Base-by-base conservation (phyloP, 2,797 vertebrate species). In the Aphelocoma californica region DNA sequence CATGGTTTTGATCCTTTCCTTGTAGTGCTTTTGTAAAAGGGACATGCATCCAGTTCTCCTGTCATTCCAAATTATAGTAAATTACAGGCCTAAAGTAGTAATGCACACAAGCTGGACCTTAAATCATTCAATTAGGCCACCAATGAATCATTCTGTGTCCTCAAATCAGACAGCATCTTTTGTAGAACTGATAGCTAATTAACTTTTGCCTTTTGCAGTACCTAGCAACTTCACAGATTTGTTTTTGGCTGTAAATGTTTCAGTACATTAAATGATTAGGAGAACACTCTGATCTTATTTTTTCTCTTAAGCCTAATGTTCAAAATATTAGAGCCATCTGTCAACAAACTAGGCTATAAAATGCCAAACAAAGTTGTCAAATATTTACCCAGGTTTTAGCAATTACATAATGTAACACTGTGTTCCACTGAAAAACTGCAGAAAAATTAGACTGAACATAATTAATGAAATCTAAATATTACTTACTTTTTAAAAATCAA, bases 161-260 rank as follows among this genome's bases (percentile, higher is more conserved):
- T 87, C 69, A 16, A 28, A 77, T 56, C 81, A 88, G 80, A 89
- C 32, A 78, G n/a, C 60, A 73, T 42, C 82, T 64, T 89, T 58
- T 64, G 50, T 48, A 81, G 44, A 73, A 38, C 71, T 34, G 53
- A 72, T 45, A 88, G 67, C 54, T 95, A 95, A 96, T 95, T 87
- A 95, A 86, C 47, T 83, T 90, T 85, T 51, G 64, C 58, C 47
- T 85, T 81, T 77, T 75, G 62, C 58, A 53, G 42, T 58, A 58
- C 95, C 62, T 96, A 93, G 97, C 91, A 97, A 96, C 90, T 72
- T 86, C 58, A 54, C 7, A 6, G 44, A 34, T 88, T 47, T 93
- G 32, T 44, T 96, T 69, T 34, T 62, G 91, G 88, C 36, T 71
- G 40, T 89, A 77, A 93, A 83, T 61, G 44, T 88, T 96, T 92